Percentiles rank a stretch among this genome's conserved stretches.
phyloP scores from a whole-genome alignment of 2,888 invertebrate species.

The Nezara viridula region DNA sequence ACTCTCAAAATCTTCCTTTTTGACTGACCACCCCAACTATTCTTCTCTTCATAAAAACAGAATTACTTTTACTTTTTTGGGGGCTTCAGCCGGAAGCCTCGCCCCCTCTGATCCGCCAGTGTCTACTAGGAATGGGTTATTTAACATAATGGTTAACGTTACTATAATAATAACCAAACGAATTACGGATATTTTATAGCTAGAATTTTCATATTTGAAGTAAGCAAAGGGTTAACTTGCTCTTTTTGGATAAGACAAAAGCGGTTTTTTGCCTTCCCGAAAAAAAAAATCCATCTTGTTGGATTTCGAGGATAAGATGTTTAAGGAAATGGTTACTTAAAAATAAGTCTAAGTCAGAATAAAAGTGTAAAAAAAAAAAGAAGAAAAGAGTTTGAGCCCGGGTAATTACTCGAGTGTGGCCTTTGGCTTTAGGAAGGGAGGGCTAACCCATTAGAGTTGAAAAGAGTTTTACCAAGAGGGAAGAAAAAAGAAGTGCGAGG shows the following conservation, averaged over 20 bases:
- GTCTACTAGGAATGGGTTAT: no score
- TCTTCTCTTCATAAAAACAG: no score
- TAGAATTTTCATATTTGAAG: neutral
- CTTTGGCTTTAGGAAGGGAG: conserved; percentile 37
- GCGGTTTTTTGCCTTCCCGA: neutral
- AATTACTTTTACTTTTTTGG: no score
- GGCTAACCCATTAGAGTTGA: conserved; percentile 40
- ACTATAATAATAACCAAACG: no score
- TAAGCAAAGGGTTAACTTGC: neutral
- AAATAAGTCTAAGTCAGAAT: conserved; percentile 24
- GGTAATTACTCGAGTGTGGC: conserved; percentile 48
- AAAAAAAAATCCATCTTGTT: neutral
- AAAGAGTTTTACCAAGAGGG: conserved; percentile 47
- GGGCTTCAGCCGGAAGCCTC: no score
- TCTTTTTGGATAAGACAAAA: neutral
- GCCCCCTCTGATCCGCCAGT: no score
- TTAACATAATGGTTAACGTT: no score
- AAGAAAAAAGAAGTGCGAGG: conserved; percentile 27
- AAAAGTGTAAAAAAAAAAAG: neutral
- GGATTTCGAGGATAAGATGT: conserved; percentile 34
- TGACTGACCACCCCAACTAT: no score
- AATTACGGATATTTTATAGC: no score
- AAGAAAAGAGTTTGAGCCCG: conserved; percentile 9
- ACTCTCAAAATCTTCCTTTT: no score
- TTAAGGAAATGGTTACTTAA: conserved; percentile 35